Base-by-base conservation (phyloP, 2,888 invertebrate genomes). In the Dryomyza anilis region DNA sequence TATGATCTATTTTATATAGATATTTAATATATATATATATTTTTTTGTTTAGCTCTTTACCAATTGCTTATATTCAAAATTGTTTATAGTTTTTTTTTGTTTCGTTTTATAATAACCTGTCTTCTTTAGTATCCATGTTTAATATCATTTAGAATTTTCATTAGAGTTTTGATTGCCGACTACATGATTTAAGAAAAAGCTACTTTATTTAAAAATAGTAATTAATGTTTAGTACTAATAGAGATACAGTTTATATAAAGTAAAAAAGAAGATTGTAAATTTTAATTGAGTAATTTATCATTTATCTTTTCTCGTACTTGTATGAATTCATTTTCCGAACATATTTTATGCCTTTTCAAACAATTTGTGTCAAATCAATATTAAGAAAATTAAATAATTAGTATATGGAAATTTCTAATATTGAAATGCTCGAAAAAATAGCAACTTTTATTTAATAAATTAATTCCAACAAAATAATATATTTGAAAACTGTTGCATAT, bases 101-200 rank as follows among this genome's bases (percentile, higher is more conserved):
- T 25, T 33, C 4, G 4, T 33, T 36, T 55, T 55, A 23, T 21
- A 36, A 10, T 39, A 4, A 55, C 33, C 14, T 14, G 16, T 55
- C 27, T 55, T 36, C 21, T 33, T 50, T n/a, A n/a, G n/a, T n/a
- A n/a, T n/a, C n/a, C n/a, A n/a, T n/a, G n/a, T n/a, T n/a, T n/a
- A n/a, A n/a, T n/a, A n/a, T n/a, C 30, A 39, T 61, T 61, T 61
- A 61, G 61, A 61, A 61, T 61, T 61, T 61, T 16, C 61, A 19
- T 53, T 53, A 14, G 19, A 12, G 19, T 52, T 60, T 53, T 53
- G 61, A 61, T 61, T 61, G 43, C 53, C 52, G 6, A 7, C 30
- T 53, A 53, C 48, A 23, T 23, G 7, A 19, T 50, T 50, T 19
- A 16, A 16, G 14, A 50, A 48, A 23, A 48, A 48, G 48, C 48